Evolutionary conservation across 1,140 invertebrate genomes (phyloP), one percentile per base, ranked within the genome.

Genomic region (Drosophila sproati): DNA sequence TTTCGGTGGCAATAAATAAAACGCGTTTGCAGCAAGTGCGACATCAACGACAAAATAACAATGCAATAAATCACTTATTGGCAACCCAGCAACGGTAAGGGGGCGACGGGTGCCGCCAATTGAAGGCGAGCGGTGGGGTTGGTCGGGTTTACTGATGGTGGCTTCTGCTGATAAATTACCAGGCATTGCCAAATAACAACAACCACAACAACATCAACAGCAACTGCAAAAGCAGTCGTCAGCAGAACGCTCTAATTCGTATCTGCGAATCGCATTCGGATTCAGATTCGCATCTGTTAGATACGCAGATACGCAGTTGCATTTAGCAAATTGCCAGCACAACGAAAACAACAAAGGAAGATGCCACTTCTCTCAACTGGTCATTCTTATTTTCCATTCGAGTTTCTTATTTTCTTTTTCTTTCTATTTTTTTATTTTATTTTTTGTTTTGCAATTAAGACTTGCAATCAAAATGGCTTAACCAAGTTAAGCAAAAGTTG

Each of bases 21-120:
- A 82, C 75, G 80, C 80, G 67, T 63, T 72, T 63, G 73, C 68
- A 64, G 80, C 77, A 88, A 88, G 80, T 83, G 83, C 83, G 85
- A 89, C 85, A 89, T 80, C 73, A 89, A 89, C 85, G 80, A 88
- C 85, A 80, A 88, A 88, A 88, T 88, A 88, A 88, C 85, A 88
- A 88, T 89, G 77, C 78, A 74, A 88, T 88, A 88, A 88, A 88
- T 88, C 85, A 88, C 85, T 89, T 88, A 88, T 83, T 77, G 71
- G 63, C 48, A 39, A 29, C 12, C n/a, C 34, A 37, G 45, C 2
- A 20, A 12, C 28, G 5, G 28, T 32, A 8, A 6, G 45, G 6
- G 59, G 66, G 48, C 4, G 20, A 34, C 8, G 59, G 45, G 54
- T 31, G 20, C 28, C 12, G 55, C n/a, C 56, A n/a, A 35, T 28